Evolutionary conservation across 2,888 invertebrate genomes (phyloP), one percentile per base, ranked within the genome.

Genomic region (Rhopalosiphum nymphaeae): DNA sequence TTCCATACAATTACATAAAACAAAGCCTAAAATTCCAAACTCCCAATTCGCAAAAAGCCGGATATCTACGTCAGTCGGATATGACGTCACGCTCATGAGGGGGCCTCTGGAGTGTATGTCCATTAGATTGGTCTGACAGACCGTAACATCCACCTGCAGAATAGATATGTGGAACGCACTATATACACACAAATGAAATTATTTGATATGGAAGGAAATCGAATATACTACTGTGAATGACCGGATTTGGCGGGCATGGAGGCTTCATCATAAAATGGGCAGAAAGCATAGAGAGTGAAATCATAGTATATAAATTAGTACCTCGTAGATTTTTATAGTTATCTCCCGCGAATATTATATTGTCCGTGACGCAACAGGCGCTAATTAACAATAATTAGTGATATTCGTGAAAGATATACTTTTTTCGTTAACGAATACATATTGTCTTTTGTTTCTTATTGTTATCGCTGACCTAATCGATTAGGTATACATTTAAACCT

Each of bases 61-160:
- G 93, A 93, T 89, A 93, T 89, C 93, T 93, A 84, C 86, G 49
- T 88, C 3, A 67, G 87, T 93, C 93, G 93, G 93, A 93, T 89
- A n/a, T 93, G 89, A 93, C 93, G 89, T 93, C 87, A 78, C 88
- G 67, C 88, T n/a, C 67, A 49, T 42, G 67, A 61, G 57, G 61
- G 87, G n/a, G 88, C 25, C 61, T 36, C 56, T 56, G 67, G 67
- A 49, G 49, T 46, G 26, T 67, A 44, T 57, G 92, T 92, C 87
- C 92, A 87, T 92, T 87, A 84, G 86, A 85, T 46, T 57, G 67
- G 44, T 89, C 53, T 56, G 89, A 42, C 93, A 89, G 93, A 93
- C 89, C 93, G 89, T 93, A 78, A 93, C 93, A 78, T 93, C 89
- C 93, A 93, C 93, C 93, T 93, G 93, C 89, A n/a, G 93, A 89